phyloP scores from a whole-genome alignment of 2,888 invertebrate species.

The Sarcophaga caerulescens region DNA sequence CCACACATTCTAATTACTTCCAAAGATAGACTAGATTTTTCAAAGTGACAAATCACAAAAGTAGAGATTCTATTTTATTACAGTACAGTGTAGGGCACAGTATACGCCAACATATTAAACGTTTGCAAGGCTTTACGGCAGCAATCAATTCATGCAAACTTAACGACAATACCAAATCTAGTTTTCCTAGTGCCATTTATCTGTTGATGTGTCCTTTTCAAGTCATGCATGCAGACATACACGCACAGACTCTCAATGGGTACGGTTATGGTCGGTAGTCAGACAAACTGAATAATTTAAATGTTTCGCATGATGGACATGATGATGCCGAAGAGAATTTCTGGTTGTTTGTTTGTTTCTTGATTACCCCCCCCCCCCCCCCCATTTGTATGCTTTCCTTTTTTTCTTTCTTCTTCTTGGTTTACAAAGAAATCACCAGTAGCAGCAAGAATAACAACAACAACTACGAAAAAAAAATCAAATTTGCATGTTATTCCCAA shows the following conservation, averaged over 20 bases:
- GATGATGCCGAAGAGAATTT: conserved; percentile 53
- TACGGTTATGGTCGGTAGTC: conserved; percentile 53
- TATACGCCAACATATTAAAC: not conserved
- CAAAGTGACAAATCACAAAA: not conserved
- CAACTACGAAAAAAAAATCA: conserved; percentile 25
- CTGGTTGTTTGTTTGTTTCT: conserved; percentile 34
- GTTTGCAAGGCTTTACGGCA: not conserved
- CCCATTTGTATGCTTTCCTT: too few relatives aligned
- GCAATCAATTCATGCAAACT: not conserved
- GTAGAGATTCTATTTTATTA: too few relatives aligned
- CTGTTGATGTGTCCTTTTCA: conserved; percentile 66
- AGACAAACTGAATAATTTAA: conserved; percentile 63
- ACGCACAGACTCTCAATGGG: not conserved
- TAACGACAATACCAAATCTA: conserved; percentile 1
- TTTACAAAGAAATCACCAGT: conserved; percentile 12
- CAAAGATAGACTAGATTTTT: not conserved
- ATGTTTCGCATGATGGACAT: conserved; percentile 66
- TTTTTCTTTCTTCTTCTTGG: conserved; percentile 25
- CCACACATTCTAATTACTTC: too few relatives aligned
- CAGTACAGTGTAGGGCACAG: not conserved
- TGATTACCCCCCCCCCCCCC: not conserved
- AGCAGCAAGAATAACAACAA: not conserved
- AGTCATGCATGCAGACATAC: conserved; percentile 75
- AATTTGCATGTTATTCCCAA: conserved; percentile 67
- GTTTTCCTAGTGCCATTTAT: not conserved